Conservation (phyloP, 1,140 invertebrate genomes). For the Gonatopus flavifemur region DNA sequence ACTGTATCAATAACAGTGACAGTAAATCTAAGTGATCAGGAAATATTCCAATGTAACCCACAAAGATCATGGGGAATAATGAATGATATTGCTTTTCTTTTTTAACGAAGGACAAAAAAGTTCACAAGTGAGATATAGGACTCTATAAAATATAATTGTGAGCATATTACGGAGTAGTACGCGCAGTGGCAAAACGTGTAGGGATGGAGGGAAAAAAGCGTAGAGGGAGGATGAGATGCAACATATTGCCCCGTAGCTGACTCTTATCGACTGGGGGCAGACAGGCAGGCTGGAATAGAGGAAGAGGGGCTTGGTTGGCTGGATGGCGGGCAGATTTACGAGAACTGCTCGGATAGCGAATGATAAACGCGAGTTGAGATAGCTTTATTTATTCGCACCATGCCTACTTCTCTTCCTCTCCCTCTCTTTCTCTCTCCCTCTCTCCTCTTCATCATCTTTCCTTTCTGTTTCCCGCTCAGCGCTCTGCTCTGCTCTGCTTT, state of each 20-base stretch:
- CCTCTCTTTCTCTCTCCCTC: conserved; percentile 8
- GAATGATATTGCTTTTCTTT: too few species aligned
- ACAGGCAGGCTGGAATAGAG: conserved; percentile 45
- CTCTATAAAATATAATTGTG: too few species aligned
- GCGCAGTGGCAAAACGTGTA: neutral
- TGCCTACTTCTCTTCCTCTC: conserved; percentile 29
- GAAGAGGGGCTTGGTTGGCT: conserved; percentile 43
- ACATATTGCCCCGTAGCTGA: conserved; percentile 46
- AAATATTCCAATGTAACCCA: too few species aligned
- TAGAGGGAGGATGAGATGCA: conserved; percentile 38
- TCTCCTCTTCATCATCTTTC: conserved; percentile 20
- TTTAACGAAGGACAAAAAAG: too few species aligned
- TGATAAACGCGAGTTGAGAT: conserved; percentile 58
- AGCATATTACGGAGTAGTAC: too few species aligned
- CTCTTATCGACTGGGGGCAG: conserved; percentile 55
- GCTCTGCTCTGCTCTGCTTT: conserved; percentile 1
- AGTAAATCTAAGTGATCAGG: too few species aligned
- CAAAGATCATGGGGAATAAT: too few species aligned
- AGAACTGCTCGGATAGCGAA: conserved; percentile 56
- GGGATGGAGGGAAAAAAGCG: conserved; percentile 9
- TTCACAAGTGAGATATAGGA: too few species aligned
- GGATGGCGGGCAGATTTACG: conserved; percentile 55
- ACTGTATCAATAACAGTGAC: too few species aligned
- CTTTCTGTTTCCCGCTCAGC: neutral
- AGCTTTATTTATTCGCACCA: conserved; percentile 58